Percentiles rank a stretch among this genome's conserved stretches.
Evolutionary conservation across 2,888 invertebrate species (phyloP).

Genomic region (Euplexia lucipara): DNA sequence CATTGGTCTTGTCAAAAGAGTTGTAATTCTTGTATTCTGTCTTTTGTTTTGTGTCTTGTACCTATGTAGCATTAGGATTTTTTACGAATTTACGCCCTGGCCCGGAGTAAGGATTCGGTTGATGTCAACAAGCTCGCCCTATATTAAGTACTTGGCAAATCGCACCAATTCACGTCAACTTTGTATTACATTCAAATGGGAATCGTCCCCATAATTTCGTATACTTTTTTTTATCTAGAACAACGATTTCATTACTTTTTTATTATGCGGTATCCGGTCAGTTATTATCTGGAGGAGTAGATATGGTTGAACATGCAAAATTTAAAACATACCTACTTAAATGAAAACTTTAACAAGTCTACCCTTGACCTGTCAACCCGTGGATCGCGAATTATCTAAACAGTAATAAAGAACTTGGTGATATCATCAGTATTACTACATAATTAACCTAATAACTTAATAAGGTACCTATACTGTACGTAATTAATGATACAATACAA

Average conservation of each 20-base stretch:
- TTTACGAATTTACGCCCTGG: too few relatives aligned
- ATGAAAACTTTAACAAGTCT: neutral
- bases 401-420: constrained; percentile 7
- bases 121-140: neutral
- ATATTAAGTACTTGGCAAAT: neutral
- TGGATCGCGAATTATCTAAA: neutral
- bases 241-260: too few relatives aligned
- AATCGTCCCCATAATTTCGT: neutral
- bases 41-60: too few relatives aligned
- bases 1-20: too few relatives aligned
- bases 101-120: neutral
- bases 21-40: too few relatives aligned
- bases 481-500: too few relatives aligned
- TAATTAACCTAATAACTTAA: constrained; percentile 22
- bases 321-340: too few relatives aligned
- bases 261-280: neutral
- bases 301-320: neutral
- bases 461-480: too few relatives aligned
- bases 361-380: neutral
- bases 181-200: neutral
- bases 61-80: neutral
- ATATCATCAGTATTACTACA: constrained; percentile 16
- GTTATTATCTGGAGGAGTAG: neutral
- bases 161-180: neutral
- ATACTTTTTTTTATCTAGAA: constrained; percentile 5